Evolutionary conservation across 2,113 vertebrate genomes (phyloP).

Genomic region (Gallinago jamesoni): DNA sequence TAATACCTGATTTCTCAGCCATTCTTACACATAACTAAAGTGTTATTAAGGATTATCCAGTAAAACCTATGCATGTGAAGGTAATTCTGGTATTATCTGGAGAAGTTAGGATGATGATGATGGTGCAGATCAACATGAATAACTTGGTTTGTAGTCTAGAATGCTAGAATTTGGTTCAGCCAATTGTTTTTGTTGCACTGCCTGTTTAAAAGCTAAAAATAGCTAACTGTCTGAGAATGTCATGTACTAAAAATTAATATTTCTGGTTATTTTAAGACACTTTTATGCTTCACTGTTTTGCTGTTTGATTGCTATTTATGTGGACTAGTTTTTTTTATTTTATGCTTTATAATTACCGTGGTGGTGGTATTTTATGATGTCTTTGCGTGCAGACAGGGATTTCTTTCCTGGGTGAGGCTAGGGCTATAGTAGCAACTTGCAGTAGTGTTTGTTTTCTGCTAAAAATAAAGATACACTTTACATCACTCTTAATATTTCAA

Average conservation of each 20-base stretch:
- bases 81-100: not conserved
- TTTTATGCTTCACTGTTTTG: not conserved
- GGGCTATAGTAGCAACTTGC: not conserved
- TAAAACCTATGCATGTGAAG: not conserved
- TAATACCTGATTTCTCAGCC: not conserved
- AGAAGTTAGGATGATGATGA: not conserved
- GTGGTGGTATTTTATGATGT: not conserved
- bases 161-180: not conserved
- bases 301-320: conserved; percentile 11
- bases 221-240: not conserved
- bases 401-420: not conserved
- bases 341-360: not conserved
- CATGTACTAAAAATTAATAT: not conserved
- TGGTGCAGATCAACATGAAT: not conserved
- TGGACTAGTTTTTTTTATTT: not conserved
- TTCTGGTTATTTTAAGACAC: conserved; percentile 8
- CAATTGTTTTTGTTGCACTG: not conserved
- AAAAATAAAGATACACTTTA: not conserved
- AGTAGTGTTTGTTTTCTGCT: not conserved
- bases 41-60: not conserved
- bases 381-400: not conserved
- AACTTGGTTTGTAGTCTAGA: not conserved
- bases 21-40: not conserved
- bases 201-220: conserved; percentile 22
- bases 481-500: not conserved